Conservation (phyloP, 2,797 vertebrate genomes). For the Myotis findleyi region DNA sequence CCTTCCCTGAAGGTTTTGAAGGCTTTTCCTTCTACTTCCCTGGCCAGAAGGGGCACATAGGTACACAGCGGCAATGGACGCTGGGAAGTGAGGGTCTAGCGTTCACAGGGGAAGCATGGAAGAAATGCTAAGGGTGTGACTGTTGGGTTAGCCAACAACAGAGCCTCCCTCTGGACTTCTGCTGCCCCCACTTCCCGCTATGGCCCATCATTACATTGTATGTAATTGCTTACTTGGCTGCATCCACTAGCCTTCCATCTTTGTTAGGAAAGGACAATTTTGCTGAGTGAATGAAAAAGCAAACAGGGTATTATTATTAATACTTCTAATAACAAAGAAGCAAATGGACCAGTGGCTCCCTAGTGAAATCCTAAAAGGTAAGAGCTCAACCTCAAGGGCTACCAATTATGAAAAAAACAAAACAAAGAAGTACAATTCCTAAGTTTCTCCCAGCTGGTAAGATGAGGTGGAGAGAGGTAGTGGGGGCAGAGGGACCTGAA, state of each 20-base stretch:
- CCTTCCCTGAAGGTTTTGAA: not conserved
- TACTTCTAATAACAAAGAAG: constrained; percentile 11
- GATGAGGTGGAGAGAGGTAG: not conserved
- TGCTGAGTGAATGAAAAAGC: not conserved
- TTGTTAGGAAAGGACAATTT: not conserved
- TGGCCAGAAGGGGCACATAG: not conserved
- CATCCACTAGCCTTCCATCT: not conserved
- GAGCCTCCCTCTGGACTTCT: not conserved
- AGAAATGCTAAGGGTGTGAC: not conserved
- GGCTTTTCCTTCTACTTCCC: not conserved
- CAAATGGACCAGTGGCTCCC: not conserved
- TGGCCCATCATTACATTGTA: not conserved
- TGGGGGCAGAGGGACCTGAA: not conserved
- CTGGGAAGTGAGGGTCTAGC: not conserved
- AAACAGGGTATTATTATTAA: not conserved
- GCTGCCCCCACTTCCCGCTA: fast-evolving
- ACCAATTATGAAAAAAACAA: not conserved
- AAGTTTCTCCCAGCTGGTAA: not conserved
- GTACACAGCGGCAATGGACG: not conserved
- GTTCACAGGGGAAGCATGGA: not conserved
- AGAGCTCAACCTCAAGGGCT: not conserved
- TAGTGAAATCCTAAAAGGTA: not conserved
- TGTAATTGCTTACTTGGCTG: not conserved
- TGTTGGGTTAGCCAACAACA: not conserved
- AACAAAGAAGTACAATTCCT: not conserved